Conservation (phyloP, 30 jellyfish, hydroid and myxozoan genomes). For the Aurelia sp. region DNA sequence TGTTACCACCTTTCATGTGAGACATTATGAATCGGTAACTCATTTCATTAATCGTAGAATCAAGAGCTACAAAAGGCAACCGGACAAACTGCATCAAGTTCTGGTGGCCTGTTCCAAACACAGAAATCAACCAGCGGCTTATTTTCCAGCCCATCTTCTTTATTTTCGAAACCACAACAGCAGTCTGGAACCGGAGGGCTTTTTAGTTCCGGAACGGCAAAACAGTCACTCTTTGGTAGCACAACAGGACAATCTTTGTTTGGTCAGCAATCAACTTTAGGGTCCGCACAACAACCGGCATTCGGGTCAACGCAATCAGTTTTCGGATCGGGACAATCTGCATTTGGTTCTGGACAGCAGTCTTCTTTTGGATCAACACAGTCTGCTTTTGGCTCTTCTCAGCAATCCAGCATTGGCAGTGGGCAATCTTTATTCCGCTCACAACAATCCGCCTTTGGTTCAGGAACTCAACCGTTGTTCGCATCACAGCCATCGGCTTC, state of each 20-base stretch:
- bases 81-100: background rate
- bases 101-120: constrained; percentile 23
- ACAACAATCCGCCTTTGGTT: background rate
- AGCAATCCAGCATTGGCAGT: constrained; percentile 29
- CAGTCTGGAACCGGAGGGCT: constrained; percentile 17
- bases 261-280: constrained; percentile 25
- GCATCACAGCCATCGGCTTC: constrained; percentile 12
- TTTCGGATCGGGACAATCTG: constrained; percentile 1
- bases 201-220: constrained; percentile 25
- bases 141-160: constrained; percentile 21
- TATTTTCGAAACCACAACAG: constrained; percentile 40
- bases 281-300: constrained; percentile 20
- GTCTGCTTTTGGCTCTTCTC: constrained; percentile 11
- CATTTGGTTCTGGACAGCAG: constrained; percentile 28
- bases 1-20: no score
- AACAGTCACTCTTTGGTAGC: constrained; percentile 21
- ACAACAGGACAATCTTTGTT: constrained; percentile 27
- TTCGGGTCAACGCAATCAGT: constrained; percentile 13
- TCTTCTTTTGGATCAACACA: constrained; percentile 18
- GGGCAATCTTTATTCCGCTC: background rate
- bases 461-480: background rate
- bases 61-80: constrained; percentile 15
- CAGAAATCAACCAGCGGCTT: background rate
- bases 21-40: no score
- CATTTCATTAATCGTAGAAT: background rate